Conservation (phyloP, 2,797 vertebrate species). For the Xenentodon cancila region DNA sequence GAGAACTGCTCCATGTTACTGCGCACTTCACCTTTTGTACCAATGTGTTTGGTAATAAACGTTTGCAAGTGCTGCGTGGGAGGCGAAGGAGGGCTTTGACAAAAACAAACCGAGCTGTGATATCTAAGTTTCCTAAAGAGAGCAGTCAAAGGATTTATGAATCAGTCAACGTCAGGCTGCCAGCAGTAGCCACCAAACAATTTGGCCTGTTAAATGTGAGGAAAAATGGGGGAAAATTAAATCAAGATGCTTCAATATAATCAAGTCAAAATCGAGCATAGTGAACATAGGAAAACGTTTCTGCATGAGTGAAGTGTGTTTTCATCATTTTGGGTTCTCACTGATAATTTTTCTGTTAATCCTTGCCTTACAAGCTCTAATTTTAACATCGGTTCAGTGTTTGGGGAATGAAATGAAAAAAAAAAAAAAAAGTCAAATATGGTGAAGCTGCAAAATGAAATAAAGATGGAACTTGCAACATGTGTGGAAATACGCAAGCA, state of each 20-base stretch:
- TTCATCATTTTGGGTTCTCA: slow-evolving; percentile 14
- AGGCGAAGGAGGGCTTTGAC: slow-evolving; percentile 27
- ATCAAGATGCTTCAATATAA: slow-evolving; percentile 22
- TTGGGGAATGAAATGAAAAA: neutral
- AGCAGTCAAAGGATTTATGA: slow-evolving; percentile 42
- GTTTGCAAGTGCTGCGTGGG: slow-evolving; percentile 37
- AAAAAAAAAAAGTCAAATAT: neutral
- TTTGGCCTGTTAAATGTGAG: slow-evolving; percentile 21
- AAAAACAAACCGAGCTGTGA: slow-evolving; percentile 65
- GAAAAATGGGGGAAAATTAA: slow-evolving; percentile 13
- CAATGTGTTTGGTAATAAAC: slow-evolving; percentile 59
- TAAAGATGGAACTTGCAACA: neutral
- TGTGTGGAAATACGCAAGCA: too few relatives aligned
- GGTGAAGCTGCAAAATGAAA: neutral
- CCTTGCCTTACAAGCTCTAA: neutral
- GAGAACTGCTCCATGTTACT: slow-evolving; percentile 51
- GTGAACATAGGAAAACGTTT: neutral
- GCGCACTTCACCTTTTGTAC: slow-evolving; percentile 47
- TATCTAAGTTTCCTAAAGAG: slow-evolving; percentile 50
- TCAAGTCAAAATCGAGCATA: slow-evolving; percentile 19
- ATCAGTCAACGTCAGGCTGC: slow-evolving; percentile 48
- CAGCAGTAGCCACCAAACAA: slow-evolving; percentile 21
- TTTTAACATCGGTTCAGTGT: neutral
- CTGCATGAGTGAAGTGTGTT: neutral
- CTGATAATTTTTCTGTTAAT: slow-evolving; percentile 17